Evolutionary conservation across 2,113 vertebrate species (phyloP).

Genomic region (Onychorhynchus coronatus): DNA sequence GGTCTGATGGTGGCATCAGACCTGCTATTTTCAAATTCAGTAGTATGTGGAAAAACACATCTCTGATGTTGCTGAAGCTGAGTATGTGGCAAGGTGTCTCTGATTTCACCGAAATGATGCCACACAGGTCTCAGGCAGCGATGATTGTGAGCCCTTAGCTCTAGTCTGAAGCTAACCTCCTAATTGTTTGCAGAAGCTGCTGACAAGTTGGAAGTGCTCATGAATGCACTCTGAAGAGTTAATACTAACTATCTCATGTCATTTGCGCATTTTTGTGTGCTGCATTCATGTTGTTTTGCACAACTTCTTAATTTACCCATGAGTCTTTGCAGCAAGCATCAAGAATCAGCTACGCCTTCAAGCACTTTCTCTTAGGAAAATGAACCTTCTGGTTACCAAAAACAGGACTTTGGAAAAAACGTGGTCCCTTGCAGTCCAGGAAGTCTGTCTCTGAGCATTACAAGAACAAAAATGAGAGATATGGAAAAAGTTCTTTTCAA

Average conservation of each 20-base stretch:
- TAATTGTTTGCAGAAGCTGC: not conserved
- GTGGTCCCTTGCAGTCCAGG: not conserved
- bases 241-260: not conserved
- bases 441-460: not conserved
- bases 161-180: not conserved
- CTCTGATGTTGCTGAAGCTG: not conserved
- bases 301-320: not conserved
- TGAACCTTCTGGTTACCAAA: not conserved
- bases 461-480: not conserved
- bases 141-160: not conserved
- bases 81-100: accelerated
- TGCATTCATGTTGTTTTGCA: not conserved
- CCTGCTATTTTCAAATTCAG: not conserved
- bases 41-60: not conserved
- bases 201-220: not conserved
- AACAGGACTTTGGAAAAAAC: not conserved
- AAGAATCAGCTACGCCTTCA: not conserved
- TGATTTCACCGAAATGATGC: not conserved
- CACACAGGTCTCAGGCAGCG: not conserved
- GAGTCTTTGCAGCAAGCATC: not conserved
- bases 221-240: not conserved
- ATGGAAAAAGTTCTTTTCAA: not conserved
- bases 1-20: not conserved
- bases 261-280: not conserved
- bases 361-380: not conserved